Base-by-base conservation (phyloP, 1,140 invertebrate genomes). In the Halyomorpha halys region DNA sequence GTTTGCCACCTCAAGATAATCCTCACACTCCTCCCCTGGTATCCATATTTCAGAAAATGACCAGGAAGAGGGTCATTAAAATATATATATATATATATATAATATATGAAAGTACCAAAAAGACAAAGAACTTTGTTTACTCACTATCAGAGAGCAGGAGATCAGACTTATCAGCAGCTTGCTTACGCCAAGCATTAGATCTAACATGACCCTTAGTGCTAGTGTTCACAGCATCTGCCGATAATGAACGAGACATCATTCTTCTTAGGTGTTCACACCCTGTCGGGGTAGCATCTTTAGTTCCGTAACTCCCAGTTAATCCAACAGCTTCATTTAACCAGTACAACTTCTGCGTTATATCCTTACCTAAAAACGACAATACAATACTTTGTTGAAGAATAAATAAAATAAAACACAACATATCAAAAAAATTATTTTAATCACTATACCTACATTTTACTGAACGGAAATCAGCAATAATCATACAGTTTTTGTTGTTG, bases 271-370 rank as follows among this genome's bases (percentile, higher is more conserved):
- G 74, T 25, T 76, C 73, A 11, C 74, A 70, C 4, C 53, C 30
- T 2, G 61, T 63, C 53, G 72, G 71, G 0, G 70, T 69, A 6
- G 74, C 73, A 25, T 77, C 76, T 23, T 73, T 70, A 34, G 78
- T 75, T 13, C 68, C 75, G 21, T 78, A 75, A 8, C 79, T 80
- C 62, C 79, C 78, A 23, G 73, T 72, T 6, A 78, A 74, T 27
- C 74, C 77, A 56, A 84, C 74, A 66, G 84, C 81, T 71, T 90
- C 87, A 72, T 88, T 89, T 61, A 89, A 78, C 45, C 86, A 87
- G 72, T 91, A 91, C 67, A 91, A 75, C 74, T 92, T 91, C 69
- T 87, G 83, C 2, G 88, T 90, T 70, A 92, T 89, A 72, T 92
- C 89, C 75, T 90, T 90, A 45, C 85, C 83, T 85, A 69, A 25